Percentiles rank a stretch among this genome's conserved stretches.
Evolutionary conservation across 2,888 invertebrate species (phyloP).

Genomic region (Peribatodes rhomboidaria): DNA sequence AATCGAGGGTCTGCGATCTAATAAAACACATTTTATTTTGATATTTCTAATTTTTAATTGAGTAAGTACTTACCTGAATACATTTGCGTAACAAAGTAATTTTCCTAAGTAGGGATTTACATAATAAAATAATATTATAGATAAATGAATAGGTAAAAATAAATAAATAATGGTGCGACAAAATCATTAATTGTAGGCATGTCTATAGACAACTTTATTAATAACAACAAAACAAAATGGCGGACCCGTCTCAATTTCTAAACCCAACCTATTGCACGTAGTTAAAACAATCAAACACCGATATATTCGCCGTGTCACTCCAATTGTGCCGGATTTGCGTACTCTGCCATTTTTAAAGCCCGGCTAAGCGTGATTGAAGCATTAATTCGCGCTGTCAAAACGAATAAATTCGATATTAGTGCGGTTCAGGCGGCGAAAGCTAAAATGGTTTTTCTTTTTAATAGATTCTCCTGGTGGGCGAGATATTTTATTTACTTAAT

Average conservation of each 20-base stretch:
- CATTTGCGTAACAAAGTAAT: not conserved
- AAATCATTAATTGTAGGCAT: not conserved
- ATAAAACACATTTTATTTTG: not conserved
- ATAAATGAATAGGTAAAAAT: too few relatives aligned
- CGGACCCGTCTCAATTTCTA: constrained; percentile 2
- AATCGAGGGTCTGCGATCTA: too few relatives aligned
- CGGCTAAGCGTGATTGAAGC: constrained; percentile 71
- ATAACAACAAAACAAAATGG: constrained; percentile 9
- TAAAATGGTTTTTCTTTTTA: constrained; percentile 25
- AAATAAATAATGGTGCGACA: not conserved
- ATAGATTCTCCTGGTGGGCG: constrained; percentile 17
- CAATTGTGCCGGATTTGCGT: constrained; percentile 44
- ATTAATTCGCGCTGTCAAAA: constrained; percentile 71
- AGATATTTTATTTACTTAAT: constrained; percentile 14
- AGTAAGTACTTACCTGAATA: not conserved
- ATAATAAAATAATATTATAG: too few relatives aligned
- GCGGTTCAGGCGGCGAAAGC: constrained; percentile 28
- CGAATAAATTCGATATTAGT: constrained; percentile 58
- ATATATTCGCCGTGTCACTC: constrained; percentile 35
- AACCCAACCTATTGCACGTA: constrained; percentile 9
- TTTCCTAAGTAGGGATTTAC: not conserved
- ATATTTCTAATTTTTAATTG: not conserved
- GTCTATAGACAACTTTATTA: constrained; percentile 8
- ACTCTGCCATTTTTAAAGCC: constrained; percentile 53
- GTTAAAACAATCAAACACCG: constrained; percentile 41